A percentile compares a stretch with the other conserved stretches of the same genome.
Conservation (phyloP, 2,113 vertebrate genomes). For the Eubucco bourcierii region DNA sequence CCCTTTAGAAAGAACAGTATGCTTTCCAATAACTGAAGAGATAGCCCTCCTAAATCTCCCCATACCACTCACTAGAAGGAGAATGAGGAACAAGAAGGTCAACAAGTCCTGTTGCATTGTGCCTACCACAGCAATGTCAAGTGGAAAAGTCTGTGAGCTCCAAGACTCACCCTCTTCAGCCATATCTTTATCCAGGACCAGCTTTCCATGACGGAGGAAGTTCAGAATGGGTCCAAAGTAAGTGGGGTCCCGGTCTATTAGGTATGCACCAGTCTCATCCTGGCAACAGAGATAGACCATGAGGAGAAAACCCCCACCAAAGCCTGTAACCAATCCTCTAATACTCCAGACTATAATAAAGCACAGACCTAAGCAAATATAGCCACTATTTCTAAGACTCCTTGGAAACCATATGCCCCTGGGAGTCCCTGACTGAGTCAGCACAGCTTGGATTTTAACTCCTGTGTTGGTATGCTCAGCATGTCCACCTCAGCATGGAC, state of each 20-base stretch:
- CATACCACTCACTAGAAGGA: not conserved
- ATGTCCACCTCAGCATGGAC: not conserved
- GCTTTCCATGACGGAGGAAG: slow-evolving; percentile 94
- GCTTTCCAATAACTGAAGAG: not conserved
- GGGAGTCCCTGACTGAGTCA: not conserved
- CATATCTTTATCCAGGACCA: slow-evolving; percentile 97
- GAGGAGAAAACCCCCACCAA: not conserved
- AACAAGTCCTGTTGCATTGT: not conserved
- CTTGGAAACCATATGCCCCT: not conserved
- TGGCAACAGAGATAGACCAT: slow-evolving; percentile 42
- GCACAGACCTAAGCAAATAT: not conserved
- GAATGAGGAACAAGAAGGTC: not conserved
- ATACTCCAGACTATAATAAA: not conserved
- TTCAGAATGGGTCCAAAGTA: slow-evolving; percentile 99
- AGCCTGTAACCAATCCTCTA: not conserved
- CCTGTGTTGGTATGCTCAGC: not conserved
- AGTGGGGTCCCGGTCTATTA: slow-evolving; percentile 96
- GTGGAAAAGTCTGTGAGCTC: not conserved
- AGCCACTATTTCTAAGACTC: not conserved
- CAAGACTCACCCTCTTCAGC: slow-evolving; percentile 91
- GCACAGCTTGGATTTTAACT: not conserved
- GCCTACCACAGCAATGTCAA: not conserved
- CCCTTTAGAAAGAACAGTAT: accelerated
- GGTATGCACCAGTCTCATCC: slow-evolving; percentile 97
- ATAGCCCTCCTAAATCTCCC: not conserved